phyloP scores from a whole-genome alignment of 2,888 invertebrate species.

The Cheilosia pagana region DNA sequence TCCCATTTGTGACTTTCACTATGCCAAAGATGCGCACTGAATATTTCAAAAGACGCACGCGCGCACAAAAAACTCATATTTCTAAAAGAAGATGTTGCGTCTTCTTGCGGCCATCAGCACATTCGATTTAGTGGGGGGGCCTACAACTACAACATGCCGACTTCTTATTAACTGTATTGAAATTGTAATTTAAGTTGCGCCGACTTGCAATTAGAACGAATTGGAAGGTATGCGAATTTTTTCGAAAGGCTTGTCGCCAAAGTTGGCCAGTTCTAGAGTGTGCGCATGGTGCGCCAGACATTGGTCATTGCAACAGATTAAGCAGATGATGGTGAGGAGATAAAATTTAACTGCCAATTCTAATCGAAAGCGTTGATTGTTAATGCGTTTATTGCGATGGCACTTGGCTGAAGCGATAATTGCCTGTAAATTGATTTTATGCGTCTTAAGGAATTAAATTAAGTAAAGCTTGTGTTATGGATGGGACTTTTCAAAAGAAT shows the following conservation, averaged over 20 bases:
- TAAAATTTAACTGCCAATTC: conserved; percentile 61
- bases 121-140: conserved; percentile 1
- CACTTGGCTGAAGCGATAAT: conserved; percentile 60
- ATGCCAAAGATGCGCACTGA: conserved; percentile 40
- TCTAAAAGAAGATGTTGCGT: conserved; percentile 40
- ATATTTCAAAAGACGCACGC: conserved; percentile 27
- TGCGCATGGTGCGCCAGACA: background rate
- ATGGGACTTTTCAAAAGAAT: conserved; percentile 20
- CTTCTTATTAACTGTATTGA: conserved; percentile 2
- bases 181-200: conserved; percentile 48
- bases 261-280: conserved; percentile 23
- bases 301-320: conserved; percentile 16
- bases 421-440: conserved; percentile 64
- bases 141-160: no score
- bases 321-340: conserved; percentile 44
- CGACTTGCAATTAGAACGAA: conserved; percentile 59
- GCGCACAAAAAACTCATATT: conserved; percentile 19
- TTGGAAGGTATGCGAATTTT: conserved; percentile 68
- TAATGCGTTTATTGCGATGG: conserved; percentile 50
- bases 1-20: conserved; percentile 71
- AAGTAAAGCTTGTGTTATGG: conserved; percentile 12
- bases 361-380: conserved; percentile 53
- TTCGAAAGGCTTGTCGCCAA: conserved; percentile 67
- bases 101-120: conserved; percentile 41
- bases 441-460: conserved; percentile 7